phyloP scores from a whole-genome alignment of 2,888 invertebrate genomes.

The Folsomia candida region DNA sequence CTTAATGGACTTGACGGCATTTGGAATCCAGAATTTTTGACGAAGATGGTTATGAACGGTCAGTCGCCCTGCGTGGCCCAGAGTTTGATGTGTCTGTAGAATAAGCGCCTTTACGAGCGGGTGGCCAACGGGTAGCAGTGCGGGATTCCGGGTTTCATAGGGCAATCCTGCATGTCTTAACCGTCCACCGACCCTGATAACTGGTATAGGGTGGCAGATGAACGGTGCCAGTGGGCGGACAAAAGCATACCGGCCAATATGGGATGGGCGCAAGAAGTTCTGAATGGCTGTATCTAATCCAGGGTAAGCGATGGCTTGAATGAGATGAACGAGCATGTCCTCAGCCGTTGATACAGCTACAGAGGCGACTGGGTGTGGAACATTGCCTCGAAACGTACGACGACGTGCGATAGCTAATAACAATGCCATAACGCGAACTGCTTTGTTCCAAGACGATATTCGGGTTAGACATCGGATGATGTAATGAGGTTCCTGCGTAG shows the following conservation, averaged over 20 bases:
- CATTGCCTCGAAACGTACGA: neutral
- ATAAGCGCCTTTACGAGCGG: neutral
- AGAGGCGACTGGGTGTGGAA: neutral
- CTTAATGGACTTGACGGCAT: slow-evolving; percentile 12
- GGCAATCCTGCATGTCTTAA: neutral
- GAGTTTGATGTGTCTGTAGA: neutral
- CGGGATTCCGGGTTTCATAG: neutral
- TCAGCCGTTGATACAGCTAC: neutral
- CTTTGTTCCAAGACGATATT: slow-evolving; percentile 4
- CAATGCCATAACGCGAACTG: neutral
- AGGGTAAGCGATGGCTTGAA: neutral
- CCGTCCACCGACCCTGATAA: slow-evolving; percentile 22
- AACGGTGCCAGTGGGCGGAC: slow-evolving; percentile 53
- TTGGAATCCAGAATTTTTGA: slow-evolving; percentile 18
- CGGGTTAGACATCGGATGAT: neutral
- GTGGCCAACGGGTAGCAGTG: neutral
- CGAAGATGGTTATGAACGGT: slow-evolving; percentile 18
- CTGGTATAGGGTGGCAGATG: neutral
- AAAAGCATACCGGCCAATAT: neutral
- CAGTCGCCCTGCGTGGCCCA: slow-evolving; percentile 17
- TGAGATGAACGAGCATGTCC: neutral
- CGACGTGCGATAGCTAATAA: neutral
- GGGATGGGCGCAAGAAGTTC: neutral
- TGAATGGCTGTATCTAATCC: neutral
- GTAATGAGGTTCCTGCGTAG: neutral